Evolutionary conservation across 2,797 vertebrate species (phyloP), one percentile per base, ranked within the genome.

Genomic region (Macropus fuliginosus): DNA sequence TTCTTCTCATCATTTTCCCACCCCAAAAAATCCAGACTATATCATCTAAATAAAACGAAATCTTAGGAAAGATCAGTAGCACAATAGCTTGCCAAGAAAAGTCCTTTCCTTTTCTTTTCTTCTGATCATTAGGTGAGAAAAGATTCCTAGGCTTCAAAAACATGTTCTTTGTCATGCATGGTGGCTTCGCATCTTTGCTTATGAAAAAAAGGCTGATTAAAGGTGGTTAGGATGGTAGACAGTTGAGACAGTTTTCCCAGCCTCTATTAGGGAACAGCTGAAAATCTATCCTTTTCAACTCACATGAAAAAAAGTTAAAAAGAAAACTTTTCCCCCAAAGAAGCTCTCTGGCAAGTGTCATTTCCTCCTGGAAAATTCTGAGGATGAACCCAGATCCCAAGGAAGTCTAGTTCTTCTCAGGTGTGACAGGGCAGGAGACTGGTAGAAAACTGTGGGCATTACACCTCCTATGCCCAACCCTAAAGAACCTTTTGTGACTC

Each of bases 401-500:
- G 13, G 56, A 89, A 89, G 40, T 5, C 14, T 12, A 0, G 0
- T 34, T 46, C 28, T 1, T 0, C 50, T 13, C 5, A 1, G 1
- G 81, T 55, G 24, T 31, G 46, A 13, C 28, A 11, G 27, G 21
- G 91, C 16, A 0, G 12, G 55, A 0, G 3, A 13, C 0, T 28
- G 57, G 9, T 3, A 50, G 31, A 5, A 52, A 40, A 8, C 27
- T 52, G 31, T 5, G 54, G 56, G 62, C 34, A n/a, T 28, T 31
- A 40, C 24, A 10, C 21, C n/a, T 0, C 12, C 54, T 3, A 8
- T 74, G 57, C 57, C 24, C 4, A 91, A 94, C 89, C 57, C 34
- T 3, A 18, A 0, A 54, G 92, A 95, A 9, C 89, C n/a, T 10
- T 14, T 1, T 0, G 5, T 0, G 16, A 87, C 54, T 74, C 56